Evolutionary conservation across 30 jellyfish, hydroid and myxozoan species (phyloP), one percentile per base, ranked within the genome.

Genomic region (Rhopilema esculentum): DNA sequence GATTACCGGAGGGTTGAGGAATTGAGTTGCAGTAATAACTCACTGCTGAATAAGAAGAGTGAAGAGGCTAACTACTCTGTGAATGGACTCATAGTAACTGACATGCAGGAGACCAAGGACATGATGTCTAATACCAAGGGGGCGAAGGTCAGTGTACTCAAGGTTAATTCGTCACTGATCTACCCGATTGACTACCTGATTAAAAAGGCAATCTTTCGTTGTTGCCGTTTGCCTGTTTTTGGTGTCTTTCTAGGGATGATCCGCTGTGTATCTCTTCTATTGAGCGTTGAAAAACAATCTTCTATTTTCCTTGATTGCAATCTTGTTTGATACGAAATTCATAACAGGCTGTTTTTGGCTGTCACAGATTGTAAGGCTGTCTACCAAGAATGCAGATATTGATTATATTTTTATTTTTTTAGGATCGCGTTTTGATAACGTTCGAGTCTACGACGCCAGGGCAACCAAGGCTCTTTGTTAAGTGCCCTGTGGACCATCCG

Each of bases 401-500:
- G 86, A 7, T 15, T 48, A 16, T 0, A 9, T 83, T 70, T 4
- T 51, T 53, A 26, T 23, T 49, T 86, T 50, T 72, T 20, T 65
- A 94, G 98, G 98, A 94, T 27, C 91, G 92, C 90, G 95, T 94
- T 17, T 78, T 88, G 73, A 79, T 93, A 7, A 85, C 96, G n/a
- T 95, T 95, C 63, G 99, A 95, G 49, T 92, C 97, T 20, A 86
- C 92, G 52, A 81, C 92, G 15, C 96, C 99, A 26, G 97, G 96
- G 20, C 92, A 97, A 65, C 97, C 95, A 53, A 88, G 97, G 16
- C 57, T 95, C 68, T 79, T 79, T 62, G 97, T 96, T 22, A 86
- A 87, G 67, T 89, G 97, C 51, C 97, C 99, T 0, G 89, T 81
- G 28, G 99, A 95, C 74, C 97, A 95, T 70, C 95, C 95, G 30